phyloP scores from a whole-genome alignment of 2,113 vertebrate species.

The Pterocles gutturalis region DNA sequence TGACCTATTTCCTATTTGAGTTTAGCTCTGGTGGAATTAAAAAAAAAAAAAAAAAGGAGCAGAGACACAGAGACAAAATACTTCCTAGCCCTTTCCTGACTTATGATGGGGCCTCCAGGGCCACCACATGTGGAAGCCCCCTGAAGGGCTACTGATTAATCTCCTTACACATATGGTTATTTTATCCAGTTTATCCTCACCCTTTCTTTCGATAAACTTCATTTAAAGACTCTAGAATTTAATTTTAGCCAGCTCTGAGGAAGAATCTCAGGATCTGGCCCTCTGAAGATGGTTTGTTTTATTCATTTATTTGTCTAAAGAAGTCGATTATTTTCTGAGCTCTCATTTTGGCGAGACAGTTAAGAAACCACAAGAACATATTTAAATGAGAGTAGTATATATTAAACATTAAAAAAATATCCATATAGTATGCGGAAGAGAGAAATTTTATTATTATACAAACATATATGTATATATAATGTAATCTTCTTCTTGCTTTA shows the following conservation, averaged over 20 bases:
- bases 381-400: neutral
- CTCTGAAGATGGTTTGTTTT: neutral
- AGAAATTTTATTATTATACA: conserved; percentile 50
- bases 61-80: neutral
- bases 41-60: neutral
- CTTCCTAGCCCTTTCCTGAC: neutral
- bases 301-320: neutral
- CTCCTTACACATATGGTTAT: neutral
- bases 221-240: neutral
- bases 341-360: neutral
- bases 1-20: neutral
- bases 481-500: conserved; percentile 24
- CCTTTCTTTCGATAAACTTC: neutral
- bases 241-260: neutral
- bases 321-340: neutral
- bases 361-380: neutral
- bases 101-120: neutral
- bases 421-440: neutral
- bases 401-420: conserved; percentile 18
- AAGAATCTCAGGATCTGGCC: neutral
- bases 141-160: neutral
- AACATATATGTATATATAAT: conserved; percentile 52
- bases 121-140: fast-evolving
- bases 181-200: neutral
- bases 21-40: neutral